Percentiles rank a stretch among this genome's conserved stretches.
These are phyloP conservation scores for Eulithis testata DNA, from an alignment of 2,888 invertebrate genomes.

Conservation along the genomic window DNA sequence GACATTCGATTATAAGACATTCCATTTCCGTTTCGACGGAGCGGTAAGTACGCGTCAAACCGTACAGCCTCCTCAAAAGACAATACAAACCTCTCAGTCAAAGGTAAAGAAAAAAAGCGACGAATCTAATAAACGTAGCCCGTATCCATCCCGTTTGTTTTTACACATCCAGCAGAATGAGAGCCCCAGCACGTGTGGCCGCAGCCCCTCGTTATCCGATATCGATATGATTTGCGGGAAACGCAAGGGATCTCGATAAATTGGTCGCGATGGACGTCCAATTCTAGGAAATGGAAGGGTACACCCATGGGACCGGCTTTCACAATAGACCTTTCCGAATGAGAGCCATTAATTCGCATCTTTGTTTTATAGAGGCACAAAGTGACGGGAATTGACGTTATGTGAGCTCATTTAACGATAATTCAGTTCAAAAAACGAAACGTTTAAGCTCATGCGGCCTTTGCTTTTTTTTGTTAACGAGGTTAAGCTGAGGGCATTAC, in stretches of 20 bases:
- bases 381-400: slow-evolving; percentile 78
- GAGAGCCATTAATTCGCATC: slow-evolving; percentile 82
- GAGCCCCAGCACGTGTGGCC: slow-evolving; percentile 59
- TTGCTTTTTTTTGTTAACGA: slow-evolving; percentile 35
- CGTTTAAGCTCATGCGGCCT: slow-evolving; percentile 44
- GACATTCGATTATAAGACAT: slow-evolving; percentile 59
- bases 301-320: slow-evolving; percentile 74
- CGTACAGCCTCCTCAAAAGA: slow-evolving; percentile 71
- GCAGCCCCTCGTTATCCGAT: slow-evolving; percentile 56
- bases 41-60: slow-evolving; percentile 67
- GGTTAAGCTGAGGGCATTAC: slow-evolving; percentile 39
- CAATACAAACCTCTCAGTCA: slow-evolving; percentile 75
- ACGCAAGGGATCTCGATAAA: slow-evolving; percentile 60
- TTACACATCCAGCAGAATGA: slow-evolving; percentile 64
- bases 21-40: slow-evolving; percentile 51
- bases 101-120: slow-evolving; percentile 80
- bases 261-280: slow-evolving; percentile 74
- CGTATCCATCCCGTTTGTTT: slow-evolving; percentile 79
- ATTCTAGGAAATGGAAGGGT: slow-evolving; percentile 81
- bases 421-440: slow-evolving; percentile 61
- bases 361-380: slow-evolving; percentile 80
- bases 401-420: slow-evolving; percentile 73
- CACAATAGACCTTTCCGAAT: slow-evolving; percentile 80
- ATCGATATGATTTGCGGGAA: slow-evolving; percentile 62
- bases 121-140: slow-evolving; percentile 80